Conservation (phyloP, 2,797 vertebrate species). For the Huso huso region DNA sequence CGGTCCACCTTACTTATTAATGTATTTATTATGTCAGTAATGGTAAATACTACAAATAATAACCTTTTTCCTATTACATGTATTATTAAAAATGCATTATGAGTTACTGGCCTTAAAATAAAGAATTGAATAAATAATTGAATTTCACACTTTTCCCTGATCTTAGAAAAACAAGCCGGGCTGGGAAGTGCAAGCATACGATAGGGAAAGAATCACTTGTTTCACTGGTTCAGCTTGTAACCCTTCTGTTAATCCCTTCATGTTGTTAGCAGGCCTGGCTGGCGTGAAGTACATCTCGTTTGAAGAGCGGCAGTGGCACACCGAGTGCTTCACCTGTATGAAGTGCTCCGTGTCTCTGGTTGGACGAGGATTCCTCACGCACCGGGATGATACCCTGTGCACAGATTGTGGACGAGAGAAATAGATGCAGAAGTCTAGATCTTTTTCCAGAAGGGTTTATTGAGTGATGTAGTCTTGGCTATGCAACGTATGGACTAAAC, state of each 20-base stretch:
- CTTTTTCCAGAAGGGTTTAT: constrained; percentile 10
- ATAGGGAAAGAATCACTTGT: too few relatives aligned
- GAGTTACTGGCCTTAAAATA: too few relatives aligned
- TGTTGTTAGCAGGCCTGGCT: constrained; percentile 64
- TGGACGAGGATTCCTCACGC: constrained; percentile 79
- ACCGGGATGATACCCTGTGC: constrained; percentile 74
- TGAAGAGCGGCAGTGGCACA: constrained; percentile 91
- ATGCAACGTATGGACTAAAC: constrained; percentile 9
- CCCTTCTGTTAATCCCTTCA: constrained; percentile 20
- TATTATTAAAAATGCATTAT: too few relatives aligned
- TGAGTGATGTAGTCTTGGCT: constrained; percentile 1
- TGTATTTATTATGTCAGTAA: too few relatives aligned
- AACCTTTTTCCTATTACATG: too few relatives aligned
- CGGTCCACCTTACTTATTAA: too few relatives aligned
- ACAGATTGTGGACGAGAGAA: constrained; percentile 71
- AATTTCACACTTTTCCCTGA: too few relatives aligned
- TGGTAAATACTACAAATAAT: too few relatives aligned
- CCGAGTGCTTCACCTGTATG: constrained; percentile 81
- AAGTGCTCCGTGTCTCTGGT: constrained; percentile 77
- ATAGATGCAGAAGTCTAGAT: constrained; percentile 32
- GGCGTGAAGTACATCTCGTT: constrained; percentile 87
- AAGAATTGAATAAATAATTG: too few relatives aligned
- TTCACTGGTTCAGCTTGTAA: too few relatives aligned
- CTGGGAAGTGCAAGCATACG: too few relatives aligned
- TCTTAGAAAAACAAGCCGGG: too few relatives aligned